phyloP scores from a whole-genome alignment of 2,797 vertebrate species.

The Clamator glandarius region DNA sequence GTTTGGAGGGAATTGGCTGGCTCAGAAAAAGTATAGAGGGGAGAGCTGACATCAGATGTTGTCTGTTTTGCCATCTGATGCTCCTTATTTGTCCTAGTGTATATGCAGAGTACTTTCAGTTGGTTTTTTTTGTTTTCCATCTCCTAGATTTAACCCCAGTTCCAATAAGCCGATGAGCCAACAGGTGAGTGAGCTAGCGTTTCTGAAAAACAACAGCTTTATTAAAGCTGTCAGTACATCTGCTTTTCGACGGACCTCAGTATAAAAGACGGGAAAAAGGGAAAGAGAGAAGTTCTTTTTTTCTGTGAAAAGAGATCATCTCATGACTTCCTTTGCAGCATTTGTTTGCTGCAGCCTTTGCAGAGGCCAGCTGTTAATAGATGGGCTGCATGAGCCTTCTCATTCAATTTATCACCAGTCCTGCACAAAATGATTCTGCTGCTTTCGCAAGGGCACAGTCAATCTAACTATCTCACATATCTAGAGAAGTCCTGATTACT shows the following conservation, averaged over 20 bases:
- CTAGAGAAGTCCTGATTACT: background rate
- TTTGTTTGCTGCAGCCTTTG: slow-evolving; percentile 53
- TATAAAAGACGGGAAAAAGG: background rate
- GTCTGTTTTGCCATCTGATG: slow-evolving; percentile 54
- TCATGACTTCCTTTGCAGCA: background rate
- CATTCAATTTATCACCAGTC: slow-evolving; percentile 27
- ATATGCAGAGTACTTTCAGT: background rate
- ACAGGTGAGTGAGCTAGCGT: background rate
- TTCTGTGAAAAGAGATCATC: slow-evolving; percentile 16
- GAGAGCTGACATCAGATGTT: background rate
- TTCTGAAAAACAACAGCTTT: background rate
- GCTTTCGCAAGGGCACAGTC: background rate
- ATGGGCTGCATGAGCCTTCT: slow-evolving; percentile 38
- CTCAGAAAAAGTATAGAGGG: slow-evolving; percentile 13
- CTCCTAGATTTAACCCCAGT: background rate
- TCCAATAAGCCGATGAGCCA: background rate
- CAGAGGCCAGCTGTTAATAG: slow-evolving; percentile 52
- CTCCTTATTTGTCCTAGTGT: background rate
- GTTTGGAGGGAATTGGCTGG: slow-evolving; percentile 16
- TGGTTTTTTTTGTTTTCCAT: background rate
- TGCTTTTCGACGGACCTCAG: background rate
- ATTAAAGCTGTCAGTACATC: background rate
- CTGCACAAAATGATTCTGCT: slow-evolving; percentile 26
- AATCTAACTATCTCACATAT: background rate
- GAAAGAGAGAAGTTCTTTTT: slow-evolving; percentile 4